Percentiles rank a stretch among this genome's conserved stretches.
phyloP scores from a whole-genome alignment of 2,113 vertebrate genomes.

The Lonchura striata region DNA sequence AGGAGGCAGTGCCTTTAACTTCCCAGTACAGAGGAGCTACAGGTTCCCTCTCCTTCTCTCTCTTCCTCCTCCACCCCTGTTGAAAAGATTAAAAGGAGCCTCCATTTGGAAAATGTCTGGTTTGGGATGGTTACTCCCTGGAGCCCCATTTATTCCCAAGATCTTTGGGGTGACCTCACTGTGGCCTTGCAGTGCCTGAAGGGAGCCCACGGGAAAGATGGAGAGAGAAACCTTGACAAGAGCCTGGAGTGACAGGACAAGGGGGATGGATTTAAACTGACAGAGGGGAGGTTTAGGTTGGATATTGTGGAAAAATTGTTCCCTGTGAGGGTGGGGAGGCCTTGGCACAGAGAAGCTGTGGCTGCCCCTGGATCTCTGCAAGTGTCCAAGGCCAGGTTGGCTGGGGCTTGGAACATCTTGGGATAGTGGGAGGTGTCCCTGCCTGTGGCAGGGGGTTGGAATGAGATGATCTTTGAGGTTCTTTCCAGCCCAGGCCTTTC shows the following conservation, averaged over 20 bases:
- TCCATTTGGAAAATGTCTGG: background rate
- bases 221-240: background rate
- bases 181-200: background rate
- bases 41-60: background rate
- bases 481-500: background rate
- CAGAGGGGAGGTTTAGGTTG: background rate
- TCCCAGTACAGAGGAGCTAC: background rate
- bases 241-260: background rate
- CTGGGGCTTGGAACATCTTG: fast-evolving
- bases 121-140: background rate
- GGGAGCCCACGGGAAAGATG: background rate
- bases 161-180: background rate
- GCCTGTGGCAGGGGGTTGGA: background rate
- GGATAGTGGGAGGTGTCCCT: background rate
- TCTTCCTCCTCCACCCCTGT: background rate
- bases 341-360: background rate
- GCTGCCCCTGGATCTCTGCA: background rate
- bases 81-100: background rate
- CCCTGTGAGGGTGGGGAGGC: no score
- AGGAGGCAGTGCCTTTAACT: background rate
- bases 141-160: fast-evolving
- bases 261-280: background rate
- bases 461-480: background rate
- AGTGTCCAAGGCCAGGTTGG: background rate
- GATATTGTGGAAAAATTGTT: background rate